Evolutionary conservation across 2,888 invertebrate species (phyloP), one percentile per base, ranked within the genome.

Genomic region (Laothoe populi): DNA sequence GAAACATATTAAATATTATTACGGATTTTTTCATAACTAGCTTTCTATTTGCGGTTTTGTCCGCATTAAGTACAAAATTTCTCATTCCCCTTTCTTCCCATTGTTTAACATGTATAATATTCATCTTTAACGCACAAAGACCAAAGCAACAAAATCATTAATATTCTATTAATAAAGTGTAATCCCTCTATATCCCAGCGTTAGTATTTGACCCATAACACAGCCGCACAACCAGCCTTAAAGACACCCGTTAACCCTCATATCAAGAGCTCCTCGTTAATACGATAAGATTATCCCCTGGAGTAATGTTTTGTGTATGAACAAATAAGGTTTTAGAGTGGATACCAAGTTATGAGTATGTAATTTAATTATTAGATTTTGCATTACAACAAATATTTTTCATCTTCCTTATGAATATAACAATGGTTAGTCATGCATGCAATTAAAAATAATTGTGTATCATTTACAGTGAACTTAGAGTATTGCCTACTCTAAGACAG

Each of bases 151-250:
- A 53, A 16, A 19, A 10, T 53, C 53, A 35, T 53, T 74, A 65
- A 68, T 69, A 66, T 65, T 60, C 62, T 70, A 69, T 70, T 72
- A 53, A 65, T 67, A 65, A 49, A 57, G 69, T 66, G 66, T 63
- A 65, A 63, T 64, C 59, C 57, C 66, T 70, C 63, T 66, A 68
- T 67, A 63, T 64, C 49, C 38, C 42, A 58, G 45, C 23, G 23
- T 35, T 53, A 53, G 53, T 53, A 35, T 53, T 53, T 35, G 35
- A 53, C 53, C 53, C 53, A 53, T 35, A 53, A 53, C 53, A 53
- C 35, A 19, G 11, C 53, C 53, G 53, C 53, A n/a, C 35, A 31
- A 53, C 53, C 35, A 53, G 19, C 31, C 31, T 53, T 53, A 16
- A 19, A 53, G 53, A 23, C 10, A 19, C 19, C 44, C 31, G 16